These are phyloP conservation scores for Sarcophaga subvicina DNA, from an alignment of 2,888 invertebrate species.

Conservation along the genomic window DNA sequence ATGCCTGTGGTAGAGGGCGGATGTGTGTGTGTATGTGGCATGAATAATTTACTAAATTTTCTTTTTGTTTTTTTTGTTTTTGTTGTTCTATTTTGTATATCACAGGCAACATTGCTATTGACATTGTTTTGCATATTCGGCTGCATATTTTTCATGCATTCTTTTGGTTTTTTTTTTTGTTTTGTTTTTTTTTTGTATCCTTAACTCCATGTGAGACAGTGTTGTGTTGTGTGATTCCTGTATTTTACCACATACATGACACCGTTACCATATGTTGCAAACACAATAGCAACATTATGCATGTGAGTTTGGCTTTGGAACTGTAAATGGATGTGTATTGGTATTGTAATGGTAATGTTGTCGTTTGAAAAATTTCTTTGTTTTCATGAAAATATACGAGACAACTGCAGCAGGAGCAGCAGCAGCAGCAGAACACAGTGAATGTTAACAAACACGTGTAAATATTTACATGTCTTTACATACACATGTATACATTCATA, in stretches of 20 bases:
- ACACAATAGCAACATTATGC: background rate
- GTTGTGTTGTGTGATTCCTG: constrained; percentile 41
- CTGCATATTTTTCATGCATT: constrained; percentile 37
- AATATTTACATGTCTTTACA: background rate
- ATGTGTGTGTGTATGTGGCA: background rate
- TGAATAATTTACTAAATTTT: constrained; percentile 4
- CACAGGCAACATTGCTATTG: constrained; percentile 60
- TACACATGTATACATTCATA: background rate
- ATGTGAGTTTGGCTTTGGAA: background rate
- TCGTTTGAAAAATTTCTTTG: background rate
- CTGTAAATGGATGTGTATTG: background rate
- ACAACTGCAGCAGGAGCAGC: no score
- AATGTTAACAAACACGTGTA: background rate
- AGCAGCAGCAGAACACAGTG: no score
- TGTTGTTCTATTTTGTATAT: constrained; percentile 24
- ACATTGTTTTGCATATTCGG: constrained; percentile 57
- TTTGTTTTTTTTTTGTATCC: no score
- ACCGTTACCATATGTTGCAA: constrained; percentile 44
- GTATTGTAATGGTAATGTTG: background rate
- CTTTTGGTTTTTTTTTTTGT: background rate
- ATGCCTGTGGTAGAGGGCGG: background rate
- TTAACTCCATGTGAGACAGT: background rate
- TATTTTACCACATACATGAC: constrained; percentile 63
- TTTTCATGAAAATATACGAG: constrained; percentile 35
- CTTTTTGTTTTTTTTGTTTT: constrained; percentile 12